Conservation (phyloP, 2,113 vertebrate species). For the Rutilus rutilus region DNA sequence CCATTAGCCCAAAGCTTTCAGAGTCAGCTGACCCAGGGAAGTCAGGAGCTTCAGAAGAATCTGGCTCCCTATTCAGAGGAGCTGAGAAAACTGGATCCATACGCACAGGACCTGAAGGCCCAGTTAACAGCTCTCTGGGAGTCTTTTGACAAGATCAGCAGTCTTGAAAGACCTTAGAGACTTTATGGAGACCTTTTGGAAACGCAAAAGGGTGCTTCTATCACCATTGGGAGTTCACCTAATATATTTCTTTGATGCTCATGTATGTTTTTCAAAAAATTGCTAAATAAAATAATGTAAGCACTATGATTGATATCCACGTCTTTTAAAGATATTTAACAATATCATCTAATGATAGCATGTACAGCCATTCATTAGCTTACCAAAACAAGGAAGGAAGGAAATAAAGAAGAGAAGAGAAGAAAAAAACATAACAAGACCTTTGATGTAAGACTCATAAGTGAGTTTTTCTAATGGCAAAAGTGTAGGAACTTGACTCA, state of each 20-base stretch:
- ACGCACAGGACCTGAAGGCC: constrained; percentile 61
- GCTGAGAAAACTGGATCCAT: constrained; percentile 54
- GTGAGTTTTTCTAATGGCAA: too few relatives aligned
- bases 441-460: too few relatives aligned
- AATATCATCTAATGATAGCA: too few relatives aligned
- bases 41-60: constrained; percentile 65
- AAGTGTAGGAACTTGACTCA: too few relatives aligned
- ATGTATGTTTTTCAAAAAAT: not conserved
- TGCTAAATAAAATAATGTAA: not conserved
- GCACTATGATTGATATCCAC: not conserved
- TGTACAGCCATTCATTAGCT: too few relatives aligned
- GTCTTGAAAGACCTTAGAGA: constrained; percentile 45
- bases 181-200: not conserved
- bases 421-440: not conserved
- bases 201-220: not conserved
- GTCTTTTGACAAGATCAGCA: constrained; percentile 61
- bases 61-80: constrained; percentile 61
- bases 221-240: not conserved
- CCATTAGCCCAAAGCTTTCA: constrained; percentile 68
- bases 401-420: too few relatives aligned
- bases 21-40: constrained; percentile 54
- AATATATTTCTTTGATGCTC: constrained; percentile 2
- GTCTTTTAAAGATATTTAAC: not conserved
- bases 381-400: too few relatives aligned
- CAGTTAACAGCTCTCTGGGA: constrained; percentile 61